A percentile compares a stretch with the other conserved stretches of the same genome.
Conservation (phyloP, 2,113 vertebrate species). For the Perca flavescens region DNA sequence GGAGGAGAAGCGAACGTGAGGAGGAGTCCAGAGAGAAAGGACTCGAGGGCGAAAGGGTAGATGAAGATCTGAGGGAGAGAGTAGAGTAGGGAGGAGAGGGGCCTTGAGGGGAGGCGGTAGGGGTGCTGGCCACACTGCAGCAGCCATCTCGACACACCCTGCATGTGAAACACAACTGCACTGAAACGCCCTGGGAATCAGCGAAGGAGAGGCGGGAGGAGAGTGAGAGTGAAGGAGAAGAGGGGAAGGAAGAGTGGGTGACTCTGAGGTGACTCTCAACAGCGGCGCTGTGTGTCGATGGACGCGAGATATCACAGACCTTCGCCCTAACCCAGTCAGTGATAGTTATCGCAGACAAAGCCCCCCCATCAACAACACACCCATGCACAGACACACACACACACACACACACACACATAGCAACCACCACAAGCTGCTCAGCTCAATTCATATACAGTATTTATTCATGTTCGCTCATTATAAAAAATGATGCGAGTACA, state of each 20-base stretch:
- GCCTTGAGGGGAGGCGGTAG: slow-evolving; percentile 21
- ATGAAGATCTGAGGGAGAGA: slow-evolving; percentile 66
- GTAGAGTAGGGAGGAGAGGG: slow-evolving; percentile 14
- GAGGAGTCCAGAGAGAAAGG: slow-evolving; percentile 70
- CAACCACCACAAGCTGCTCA: slow-evolving; percentile 32
- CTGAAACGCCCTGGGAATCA: slow-evolving; percentile 54
- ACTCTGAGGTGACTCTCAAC: slow-evolving; percentile 76
- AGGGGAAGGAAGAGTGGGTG: slow-evolving; percentile 63
- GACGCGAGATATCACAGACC: slow-evolving; percentile 78
- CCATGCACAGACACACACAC: slow-evolving; percentile 35
- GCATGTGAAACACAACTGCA: slow-evolving; percentile 70
- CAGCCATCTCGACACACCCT: slow-evolving; percentile 71
- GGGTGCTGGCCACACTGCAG: slow-evolving; percentile 66
- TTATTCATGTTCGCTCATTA: slow-evolving; percentile 64
- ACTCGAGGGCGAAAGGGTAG: slow-evolving; percentile 72
- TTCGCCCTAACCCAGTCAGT: slow-evolving; percentile 74
- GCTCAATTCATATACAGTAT: slow-evolving; percentile 39
- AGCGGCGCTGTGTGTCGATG: slow-evolving; percentile 76
- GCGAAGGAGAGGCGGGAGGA: slow-evolving; percentile 43
- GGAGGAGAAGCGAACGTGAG: slow-evolving; percentile 63
- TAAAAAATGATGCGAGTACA: slow-evolving; percentile 70
- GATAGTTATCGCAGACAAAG: slow-evolving; percentile 77
- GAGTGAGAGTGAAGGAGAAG: background rate
- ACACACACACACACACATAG: slow-evolving; percentile 47
- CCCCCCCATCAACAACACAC: slow-evolving; percentile 29